These are phyloP conservation scores for Antechinus stuartii DNA, from an alignment of 2,113 vertebrate species.

Conservation along the genomic window DNA sequence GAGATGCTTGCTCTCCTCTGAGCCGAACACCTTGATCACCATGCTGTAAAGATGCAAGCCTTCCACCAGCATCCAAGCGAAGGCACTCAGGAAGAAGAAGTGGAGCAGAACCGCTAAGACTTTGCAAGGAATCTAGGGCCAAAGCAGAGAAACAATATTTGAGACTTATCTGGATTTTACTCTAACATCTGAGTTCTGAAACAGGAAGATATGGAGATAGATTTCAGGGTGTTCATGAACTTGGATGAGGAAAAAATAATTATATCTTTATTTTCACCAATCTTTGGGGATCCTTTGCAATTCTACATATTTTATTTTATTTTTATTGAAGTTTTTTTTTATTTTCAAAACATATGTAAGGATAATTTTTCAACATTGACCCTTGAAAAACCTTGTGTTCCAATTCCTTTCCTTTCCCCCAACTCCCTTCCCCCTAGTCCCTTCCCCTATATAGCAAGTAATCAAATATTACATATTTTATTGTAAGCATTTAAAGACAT, in stretches of 20 bases:
- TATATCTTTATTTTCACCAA: background rate
- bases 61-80: slow-evolving; percentile 98
- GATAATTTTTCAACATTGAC: too few species aligned
- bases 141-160: background rate
- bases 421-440: too few species aligned
- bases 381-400: too few species aligned
- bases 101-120: slow-evolving; percentile 94
- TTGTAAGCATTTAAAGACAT: background rate
- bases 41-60: slow-evolving; percentile 98
- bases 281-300: background rate
- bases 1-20: slow-evolving; percentile 94
- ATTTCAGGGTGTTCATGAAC: background rate
- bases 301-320: background rate
- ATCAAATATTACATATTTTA: too few species aligned
- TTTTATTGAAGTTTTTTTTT: too few species aligned
- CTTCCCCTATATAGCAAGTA: too few species aligned
- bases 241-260: background rate
- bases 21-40: slow-evolving; percentile 97
- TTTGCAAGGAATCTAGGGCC: slow-evolving; percentile 91
- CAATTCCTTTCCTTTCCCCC: too few species aligned
- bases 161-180: accelerated
- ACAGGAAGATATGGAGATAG: background rate
- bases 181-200: background rate
- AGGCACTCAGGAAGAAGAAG: slow-evolving; percentile 96
- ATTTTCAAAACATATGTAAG: too few species aligned